Evolutionary conservation across 2,888 invertebrate species (phyloP).

Genomic region (Sthenelais limicola): DNA sequence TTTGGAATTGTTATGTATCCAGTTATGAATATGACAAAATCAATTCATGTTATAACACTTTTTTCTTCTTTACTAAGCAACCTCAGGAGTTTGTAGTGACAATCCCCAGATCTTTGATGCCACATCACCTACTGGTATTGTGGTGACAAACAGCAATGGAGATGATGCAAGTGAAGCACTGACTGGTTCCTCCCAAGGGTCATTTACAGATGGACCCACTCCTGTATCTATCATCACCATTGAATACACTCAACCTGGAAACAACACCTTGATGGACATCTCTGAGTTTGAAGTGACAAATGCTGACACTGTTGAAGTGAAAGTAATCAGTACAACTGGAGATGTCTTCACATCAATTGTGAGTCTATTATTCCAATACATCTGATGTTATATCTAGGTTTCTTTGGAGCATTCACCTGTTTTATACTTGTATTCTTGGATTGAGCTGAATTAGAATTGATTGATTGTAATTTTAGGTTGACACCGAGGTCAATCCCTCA

Average conservation of each 20-base stretch:
- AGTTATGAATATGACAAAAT: no score
- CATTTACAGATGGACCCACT: not conserved
- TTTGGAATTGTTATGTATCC: no score
- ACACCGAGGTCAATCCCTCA: not conserved
- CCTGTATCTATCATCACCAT: not conserved
- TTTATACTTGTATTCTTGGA: no score
- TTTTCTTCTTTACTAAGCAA: no score
- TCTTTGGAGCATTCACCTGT: no score
- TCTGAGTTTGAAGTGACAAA: constrained; percentile 13
- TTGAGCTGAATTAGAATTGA: no score
- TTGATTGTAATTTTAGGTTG: not conserved
- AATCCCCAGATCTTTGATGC: constrained; percentile 9
- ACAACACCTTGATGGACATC: constrained; percentile 19
- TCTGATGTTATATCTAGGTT: no score
- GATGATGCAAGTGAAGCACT: constrained; percentile 3
- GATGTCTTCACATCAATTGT: constrained; percentile 12
- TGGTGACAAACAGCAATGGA: constrained; percentile 8
- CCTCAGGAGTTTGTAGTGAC: constrained; percentile 7
- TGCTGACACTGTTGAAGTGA: not conserved
- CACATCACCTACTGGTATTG: not conserved
- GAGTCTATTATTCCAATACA: no score
- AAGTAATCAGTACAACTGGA: not conserved
- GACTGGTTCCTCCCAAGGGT: not conserved
- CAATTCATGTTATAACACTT: no score
- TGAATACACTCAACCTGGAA: not conserved